Conservation (phyloP, 2,888 invertebrate genomes). For the Stenchaetothrips biformis region DNA sequence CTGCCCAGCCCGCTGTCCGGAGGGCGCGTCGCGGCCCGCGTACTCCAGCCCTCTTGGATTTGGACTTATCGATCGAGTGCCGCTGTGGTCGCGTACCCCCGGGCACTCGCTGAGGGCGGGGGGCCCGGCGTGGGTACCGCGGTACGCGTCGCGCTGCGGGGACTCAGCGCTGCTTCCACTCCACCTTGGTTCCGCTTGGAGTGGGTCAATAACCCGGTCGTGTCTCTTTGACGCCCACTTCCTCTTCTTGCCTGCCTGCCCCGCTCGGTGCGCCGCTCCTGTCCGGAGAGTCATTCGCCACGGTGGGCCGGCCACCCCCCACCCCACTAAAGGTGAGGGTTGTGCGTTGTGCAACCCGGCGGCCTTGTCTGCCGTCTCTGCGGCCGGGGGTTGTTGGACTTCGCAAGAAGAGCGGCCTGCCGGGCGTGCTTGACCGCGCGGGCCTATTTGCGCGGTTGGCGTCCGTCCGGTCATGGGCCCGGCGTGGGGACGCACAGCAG, state of each 20-base stretch:
- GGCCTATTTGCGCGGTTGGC: slow-evolving; percentile 6
- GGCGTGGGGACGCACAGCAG: no score
- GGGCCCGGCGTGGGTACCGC: no score
- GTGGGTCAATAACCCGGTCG: slow-evolving; percentile 22
- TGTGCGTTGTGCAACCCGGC: background rate
- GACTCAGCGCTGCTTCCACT: background rate
- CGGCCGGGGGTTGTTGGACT: background rate
- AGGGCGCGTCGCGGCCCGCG: background rate
- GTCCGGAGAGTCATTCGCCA: background rate
- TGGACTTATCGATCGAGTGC: background rate
- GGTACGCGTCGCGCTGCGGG: background rate
- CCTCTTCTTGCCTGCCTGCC: no score
- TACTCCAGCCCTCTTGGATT: slow-evolving; percentile 12
- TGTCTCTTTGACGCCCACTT: background rate
- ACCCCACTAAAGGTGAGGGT: background rate
- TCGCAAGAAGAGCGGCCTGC: background rate
- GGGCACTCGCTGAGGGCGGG: no score
- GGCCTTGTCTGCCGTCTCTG: background rate
- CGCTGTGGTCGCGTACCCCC: no score
- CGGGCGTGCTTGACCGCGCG: background rate
- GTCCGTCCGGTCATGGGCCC: no score
- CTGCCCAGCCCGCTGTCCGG: slow-evolving; percentile 21
- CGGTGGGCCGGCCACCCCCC: background rate
- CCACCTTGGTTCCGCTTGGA: slow-evolving; percentile 4
- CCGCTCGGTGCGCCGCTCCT: background rate